phyloP scores from a whole-genome alignment of 2,797 vertebrate genomes.

The Falco novaeseelandiae region DNA sequence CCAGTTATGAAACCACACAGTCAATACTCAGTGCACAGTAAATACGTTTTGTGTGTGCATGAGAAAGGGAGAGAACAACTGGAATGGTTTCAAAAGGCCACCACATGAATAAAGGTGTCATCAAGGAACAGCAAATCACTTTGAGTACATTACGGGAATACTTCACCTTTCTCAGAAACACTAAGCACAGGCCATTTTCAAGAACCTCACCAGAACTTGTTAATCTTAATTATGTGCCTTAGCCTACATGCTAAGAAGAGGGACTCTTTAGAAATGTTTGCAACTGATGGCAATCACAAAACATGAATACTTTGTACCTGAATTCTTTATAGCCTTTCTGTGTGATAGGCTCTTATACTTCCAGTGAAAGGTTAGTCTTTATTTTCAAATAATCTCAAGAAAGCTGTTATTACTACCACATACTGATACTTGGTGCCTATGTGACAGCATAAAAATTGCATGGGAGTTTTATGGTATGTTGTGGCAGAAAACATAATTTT shows the following conservation, averaged over 20 bases:
- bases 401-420: neutral
- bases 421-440: neutral
- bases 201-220: conserved; percentile 25
- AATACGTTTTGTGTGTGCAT: neutral
- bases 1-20: neutral
- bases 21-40: neutral
- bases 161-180: conserved; percentile 46
- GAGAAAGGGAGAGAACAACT: neutral
- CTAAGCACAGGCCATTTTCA: neutral
- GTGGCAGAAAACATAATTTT: conserved; percentile 36
- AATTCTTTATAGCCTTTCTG: neutral
- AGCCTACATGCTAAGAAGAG: neutral
- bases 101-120: conserved; percentile 4
- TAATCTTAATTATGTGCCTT: conserved; percentile 32
- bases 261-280: neutral
- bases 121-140: conserved; percentile 44
- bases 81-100: conserved; percentile 41
- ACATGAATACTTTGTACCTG: neutral
- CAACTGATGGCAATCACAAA: neutral
- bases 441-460: conserved; percentile 22
- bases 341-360: neutral
- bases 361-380: neutral
- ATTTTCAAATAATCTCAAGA: neutral
- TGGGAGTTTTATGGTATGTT: conserved; percentile 2
- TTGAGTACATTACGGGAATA: neutral